Base-by-base conservation (phyloP, 2,113 vertebrate species). In the Hippocampus comes region DNA sequence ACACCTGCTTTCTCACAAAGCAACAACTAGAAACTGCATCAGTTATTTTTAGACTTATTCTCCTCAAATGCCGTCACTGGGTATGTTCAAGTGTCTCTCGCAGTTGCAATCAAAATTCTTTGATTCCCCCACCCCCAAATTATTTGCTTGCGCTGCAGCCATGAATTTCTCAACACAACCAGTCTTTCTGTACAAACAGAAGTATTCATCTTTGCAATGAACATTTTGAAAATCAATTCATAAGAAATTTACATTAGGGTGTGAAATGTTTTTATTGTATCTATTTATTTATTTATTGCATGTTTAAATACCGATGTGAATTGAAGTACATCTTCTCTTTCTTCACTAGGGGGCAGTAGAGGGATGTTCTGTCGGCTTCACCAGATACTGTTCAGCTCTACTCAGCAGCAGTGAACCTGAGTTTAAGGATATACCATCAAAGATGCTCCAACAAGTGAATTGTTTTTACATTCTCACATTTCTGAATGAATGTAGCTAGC, bases 21-120 rank as follows among this genome's bases (percentile, higher is more conserved):
- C 71, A 86, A 1, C 90, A 89, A 67, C 73, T 96, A 61, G 86
- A 77, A 41, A 85, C 6, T n/a, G 91, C 89, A 0, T 89, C 93
- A 0, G 89, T 77, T 64, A 80, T 94, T 14, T 96, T 95, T 82
- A 90, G 91, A 81, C 91, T 95, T 79, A 95, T 95, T 87, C 89
- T 96, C 71, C 89, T 96, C 63, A 93, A 92, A 66, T 97, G 96
- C 70, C 93, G 96, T 53, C 96, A 97, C 80, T 96, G 95, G 95
- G 95, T 97, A 78, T 1, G 75, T 76, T 34, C 2, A 10, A 61
- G 18, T n/a, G 1, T 21, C 38, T 23, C n/a, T 23, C 20, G 9
- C 8, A 55, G 21, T n/a, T 21, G 0, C 21, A 55, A 21, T 55
- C 21, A n/a, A 55, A 9, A 55, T 55, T 55, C 8, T 55, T 38